Percentiles rank a stretch among this genome's conserved stretches.
Conservation (phyloP, 2,113 vertebrate species). For the Lethenteron camtschaticum region DNA sequence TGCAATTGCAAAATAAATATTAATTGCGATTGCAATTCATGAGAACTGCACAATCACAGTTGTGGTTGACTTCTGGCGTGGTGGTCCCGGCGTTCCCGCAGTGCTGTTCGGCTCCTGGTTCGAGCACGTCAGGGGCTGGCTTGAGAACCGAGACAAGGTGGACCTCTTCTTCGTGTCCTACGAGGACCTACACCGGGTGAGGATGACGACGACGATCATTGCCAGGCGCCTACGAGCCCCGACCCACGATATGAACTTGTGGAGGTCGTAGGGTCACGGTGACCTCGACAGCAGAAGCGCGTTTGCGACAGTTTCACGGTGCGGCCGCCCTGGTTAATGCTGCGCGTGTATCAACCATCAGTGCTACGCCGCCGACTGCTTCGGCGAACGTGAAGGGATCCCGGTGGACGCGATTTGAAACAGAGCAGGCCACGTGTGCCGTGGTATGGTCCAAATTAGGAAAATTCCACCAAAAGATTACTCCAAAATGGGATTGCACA, state of each 20-base stretch:
- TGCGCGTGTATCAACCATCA: not conserved
- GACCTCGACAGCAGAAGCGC: not conserved
- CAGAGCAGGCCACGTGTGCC: no score
- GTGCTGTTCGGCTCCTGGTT: slow-evolving; percentile 57
- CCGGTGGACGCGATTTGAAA: no score
- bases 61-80: not conserved
- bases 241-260: not conserved
- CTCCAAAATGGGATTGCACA: no score
- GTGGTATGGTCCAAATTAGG: no score
- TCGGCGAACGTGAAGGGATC: no score
- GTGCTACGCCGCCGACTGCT: no score
- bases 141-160: slow-evolving; percentile 18
- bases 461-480: no score
- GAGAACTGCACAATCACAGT: not conserved
- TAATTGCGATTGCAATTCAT: not conserved
- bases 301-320: not conserved
- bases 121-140: slow-evolving; percentile 48
- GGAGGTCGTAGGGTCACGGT: not conserved
- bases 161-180: slow-evolving; percentile 37
- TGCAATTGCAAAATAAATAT: not conserved
- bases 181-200: slow-evolving; percentile 43
- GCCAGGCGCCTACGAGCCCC: not conserved
- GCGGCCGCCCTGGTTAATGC: not conserved
- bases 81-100: slow-evolving; percentile 13
- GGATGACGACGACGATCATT: not conserved